Base-by-base conservation (phyloP, 2,888 invertebrate genomes). In the Phania funesta region DNA sequence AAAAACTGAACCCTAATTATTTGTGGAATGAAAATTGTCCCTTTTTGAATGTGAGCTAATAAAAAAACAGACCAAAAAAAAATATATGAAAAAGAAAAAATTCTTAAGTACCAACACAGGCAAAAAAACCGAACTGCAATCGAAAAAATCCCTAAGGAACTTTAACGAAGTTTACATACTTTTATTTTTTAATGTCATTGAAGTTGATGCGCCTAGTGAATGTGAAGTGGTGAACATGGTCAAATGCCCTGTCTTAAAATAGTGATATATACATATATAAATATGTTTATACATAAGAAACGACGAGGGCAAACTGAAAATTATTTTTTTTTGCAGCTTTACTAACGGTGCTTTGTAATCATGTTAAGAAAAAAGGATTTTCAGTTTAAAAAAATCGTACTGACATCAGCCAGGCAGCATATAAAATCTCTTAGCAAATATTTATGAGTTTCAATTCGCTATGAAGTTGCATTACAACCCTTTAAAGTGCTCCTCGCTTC, bases 121-220 rank as follows among this genome's bases (percentile, higher is more conserved):
- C 44, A 65, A 60, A 74, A 48, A 64, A 50, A 48, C 18, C 22
- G 54, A 64, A 50, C 70, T 44, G 50, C 54, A 58, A 79, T 35
- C 20, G 48, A 68, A 82, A 70, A 29, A 78, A 78, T 78, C 74
- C 78, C 78, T 65, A 65, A 78, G 78, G 82, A 82, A 78, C 82
- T 74, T 82, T 82, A 82, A 82, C 78, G 82, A 82, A 82, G 78
- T 81, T 82, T 78, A 82, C 78, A 79, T 78, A 58, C 70, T 70
- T 82, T 78, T 67, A 65, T 79, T 76, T 76, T 75, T 74, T 75
- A 82, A 70, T 82, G 82, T 70, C 78, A 82, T 82, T 82, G 82
- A 75, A 78, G 78, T 78, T 82, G 78, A 64, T 78, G 82, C 82
- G 82, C 74, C 82, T 78, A 82, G 82, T 82, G 78, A 64, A 74